Evolutionary conservation across 2,113 vertebrate genomes (phyloP).

Genomic region (Rhineura floridana): DNA sequence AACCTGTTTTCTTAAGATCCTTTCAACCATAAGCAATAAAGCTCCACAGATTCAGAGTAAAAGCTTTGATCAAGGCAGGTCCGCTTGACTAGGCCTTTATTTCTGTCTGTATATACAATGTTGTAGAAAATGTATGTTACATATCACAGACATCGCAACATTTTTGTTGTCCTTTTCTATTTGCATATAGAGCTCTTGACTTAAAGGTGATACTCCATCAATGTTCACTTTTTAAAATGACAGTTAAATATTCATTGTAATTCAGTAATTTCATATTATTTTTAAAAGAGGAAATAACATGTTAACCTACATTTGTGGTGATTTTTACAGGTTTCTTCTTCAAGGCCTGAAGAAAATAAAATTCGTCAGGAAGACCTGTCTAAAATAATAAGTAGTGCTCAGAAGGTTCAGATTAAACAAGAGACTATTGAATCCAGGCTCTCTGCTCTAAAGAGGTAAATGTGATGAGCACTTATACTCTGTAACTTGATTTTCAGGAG

Average conservation of each 20-base stretch:
- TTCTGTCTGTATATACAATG: background rate
- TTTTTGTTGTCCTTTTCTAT: no score
- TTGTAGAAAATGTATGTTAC: background rate
- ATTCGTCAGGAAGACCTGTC: conserved; percentile 91
- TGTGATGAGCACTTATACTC: background rate
- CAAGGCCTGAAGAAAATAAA: conserved; percentile 91
- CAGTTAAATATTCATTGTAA: background rate
- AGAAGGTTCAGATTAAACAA: conserved; percentile 92
- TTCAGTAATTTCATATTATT: background rate
- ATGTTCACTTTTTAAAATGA: background rate
- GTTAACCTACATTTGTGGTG: conserved; percentile 24
- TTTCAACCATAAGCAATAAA: no score
- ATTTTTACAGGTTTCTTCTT: conserved; percentile 86
- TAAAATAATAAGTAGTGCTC: conserved; percentile 90
- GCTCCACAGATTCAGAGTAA: no score
- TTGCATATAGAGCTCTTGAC: no score
- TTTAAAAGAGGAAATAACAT: background rate
- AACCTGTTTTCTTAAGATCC: no score
- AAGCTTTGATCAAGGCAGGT: no score
- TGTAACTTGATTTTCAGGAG: background rate
- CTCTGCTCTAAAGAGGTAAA: conserved; percentile 89
- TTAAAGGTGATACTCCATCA: background rate
- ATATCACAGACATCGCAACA: background rate
- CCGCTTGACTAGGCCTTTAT: no score
- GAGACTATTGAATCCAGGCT: conserved; percentile 88